Evolutionary conservation across 2,797 vertebrate species (phyloP).

Genomic region (Chiroxiphia lanceolata): DNA sequence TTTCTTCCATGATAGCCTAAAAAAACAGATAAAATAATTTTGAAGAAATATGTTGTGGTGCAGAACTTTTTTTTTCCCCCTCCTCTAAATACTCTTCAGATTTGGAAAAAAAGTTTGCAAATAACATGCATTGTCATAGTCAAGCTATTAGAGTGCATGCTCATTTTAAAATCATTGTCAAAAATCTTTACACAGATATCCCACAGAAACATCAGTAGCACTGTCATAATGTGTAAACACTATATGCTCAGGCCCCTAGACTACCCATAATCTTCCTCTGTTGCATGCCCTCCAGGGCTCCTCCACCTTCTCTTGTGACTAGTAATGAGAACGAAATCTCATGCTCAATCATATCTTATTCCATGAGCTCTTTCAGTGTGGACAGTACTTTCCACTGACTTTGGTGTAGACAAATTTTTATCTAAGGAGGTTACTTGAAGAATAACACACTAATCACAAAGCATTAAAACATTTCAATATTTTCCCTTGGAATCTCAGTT

Average conservation of each 20-base stretch:
- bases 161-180: neutral
- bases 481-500: neutral
- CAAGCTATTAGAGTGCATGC: neutral
- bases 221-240: neutral
- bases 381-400: neutral
- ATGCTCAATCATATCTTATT: neutral
- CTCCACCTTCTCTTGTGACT: neutral
- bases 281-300: neutral
- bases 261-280: neutral
- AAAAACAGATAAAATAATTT: neutral
- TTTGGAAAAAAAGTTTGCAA: neutral
- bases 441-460: neutral
- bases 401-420: neutral
- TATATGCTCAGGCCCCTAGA: neutral
- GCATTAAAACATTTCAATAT: neutral
- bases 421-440: neutral
- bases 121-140: neutral
- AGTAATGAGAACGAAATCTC: neutral
- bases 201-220: neutral
- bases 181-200: neutral
- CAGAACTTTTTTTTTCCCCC: neutral
- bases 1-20: constrained; percentile 98
- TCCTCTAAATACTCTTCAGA: neutral
- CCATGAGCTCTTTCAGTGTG: neutral
- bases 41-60: neutral